These are phyloP conservation scores for Stenurella melanura DNA, from an alignment of 2,888 invertebrate species.

Conservation along the genomic window DNA sequence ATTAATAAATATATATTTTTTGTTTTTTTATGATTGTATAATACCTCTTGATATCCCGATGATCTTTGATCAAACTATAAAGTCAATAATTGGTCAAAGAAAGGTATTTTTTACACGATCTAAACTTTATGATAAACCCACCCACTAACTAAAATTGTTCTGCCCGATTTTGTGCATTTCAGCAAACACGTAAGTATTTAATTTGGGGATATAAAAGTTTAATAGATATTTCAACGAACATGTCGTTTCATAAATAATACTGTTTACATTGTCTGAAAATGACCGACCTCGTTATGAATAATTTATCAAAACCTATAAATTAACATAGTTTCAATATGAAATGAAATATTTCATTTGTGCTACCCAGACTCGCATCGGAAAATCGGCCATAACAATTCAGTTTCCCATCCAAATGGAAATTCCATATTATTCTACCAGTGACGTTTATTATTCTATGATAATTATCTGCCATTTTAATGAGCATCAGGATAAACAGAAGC, in stretches of 20 bases:
- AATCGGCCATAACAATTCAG: slow-evolving; percentile 13
- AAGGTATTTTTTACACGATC: too few species aligned
- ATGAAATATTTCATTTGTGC: slow-evolving; percentile 38
- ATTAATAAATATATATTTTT: too few species aligned
- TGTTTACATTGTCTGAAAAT: slow-evolving; percentile 33
- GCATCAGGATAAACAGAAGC: slow-evolving; percentile 2
- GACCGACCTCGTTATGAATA: slow-evolving; percentile 37
- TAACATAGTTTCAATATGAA: slow-evolving; percentile 43
- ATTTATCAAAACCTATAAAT: slow-evolving; percentile 39
- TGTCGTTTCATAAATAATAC: slow-evolving; percentile 12
- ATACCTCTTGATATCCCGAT: too few species aligned
- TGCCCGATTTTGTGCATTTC: too few species aligned
- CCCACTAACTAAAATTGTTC: too few species aligned
- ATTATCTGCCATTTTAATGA: slow-evolving; percentile 4
- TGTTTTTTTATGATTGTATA: too few species aligned
- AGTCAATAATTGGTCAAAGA: too few species aligned
- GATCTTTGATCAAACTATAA: too few species aligned
- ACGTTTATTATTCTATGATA: slow-evolving; percentile 38
- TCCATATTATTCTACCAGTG: slow-evolving; percentile 30
- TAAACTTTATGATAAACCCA: too few species aligned
- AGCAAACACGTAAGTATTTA: too few species aligned
- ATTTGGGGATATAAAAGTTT: not conserved
- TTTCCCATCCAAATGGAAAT: slow-evolving; percentile 22
- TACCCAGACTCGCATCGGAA: not conserved
- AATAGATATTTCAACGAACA: slow-evolving; percentile 6